These are phyloP conservation scores for Rhea pennata DNA, from an alignment of 2,113 vertebrate genomes.

Conservation along the genomic window DNA sequence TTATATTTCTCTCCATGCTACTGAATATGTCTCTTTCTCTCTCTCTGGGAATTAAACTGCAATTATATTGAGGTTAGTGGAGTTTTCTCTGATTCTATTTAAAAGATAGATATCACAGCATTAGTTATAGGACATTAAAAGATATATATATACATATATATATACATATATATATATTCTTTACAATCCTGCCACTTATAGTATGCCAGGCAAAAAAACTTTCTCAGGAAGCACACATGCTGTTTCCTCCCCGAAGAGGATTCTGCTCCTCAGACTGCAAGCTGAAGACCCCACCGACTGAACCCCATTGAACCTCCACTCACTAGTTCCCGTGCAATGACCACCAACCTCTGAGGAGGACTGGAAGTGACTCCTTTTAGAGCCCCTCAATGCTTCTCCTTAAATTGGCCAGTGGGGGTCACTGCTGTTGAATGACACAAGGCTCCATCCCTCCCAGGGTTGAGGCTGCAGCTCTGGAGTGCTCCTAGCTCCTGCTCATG, in stretches of 20 bases:
- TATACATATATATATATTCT: not conserved
- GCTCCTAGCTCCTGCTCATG: conserved; percentile 85
- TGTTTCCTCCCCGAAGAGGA: conserved; percentile 52
- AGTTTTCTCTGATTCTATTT: conserved; percentile 48
- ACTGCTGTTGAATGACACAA: conserved; percentile 85
- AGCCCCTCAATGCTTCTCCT: conserved; percentile 85
- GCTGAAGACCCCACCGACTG: conserved; percentile 70
- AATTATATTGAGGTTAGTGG: conserved; percentile 38
- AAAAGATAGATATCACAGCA: conserved; percentile 26
- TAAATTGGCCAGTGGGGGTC: conserved; percentile 87
- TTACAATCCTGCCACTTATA: conserved; percentile 44
- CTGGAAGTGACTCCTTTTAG: conserved; percentile 85
- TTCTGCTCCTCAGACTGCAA: conserved; percentile 67
- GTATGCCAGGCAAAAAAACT: conserved; percentile 37
- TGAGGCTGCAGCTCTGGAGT: conserved; percentile 84
- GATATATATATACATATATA: not conserved
- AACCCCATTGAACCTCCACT: conserved; percentile 74
- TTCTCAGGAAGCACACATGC: conserved; percentile 53
- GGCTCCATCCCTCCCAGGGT: conserved; percentile 86
- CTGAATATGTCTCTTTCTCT: not conserved
- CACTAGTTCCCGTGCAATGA: conserved; percentile 80
- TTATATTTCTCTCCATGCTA: conserved; percentile 13
- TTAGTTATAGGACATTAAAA: conserved; percentile 28
- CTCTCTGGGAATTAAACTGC: conserved; percentile 27
- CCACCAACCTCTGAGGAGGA: conserved; percentile 87